These are phyloP conservation scores for Thomomys bottae DNA, from an alignment of 2,113 vertebrate genomes.

Conservation along the genomic window DNA sequence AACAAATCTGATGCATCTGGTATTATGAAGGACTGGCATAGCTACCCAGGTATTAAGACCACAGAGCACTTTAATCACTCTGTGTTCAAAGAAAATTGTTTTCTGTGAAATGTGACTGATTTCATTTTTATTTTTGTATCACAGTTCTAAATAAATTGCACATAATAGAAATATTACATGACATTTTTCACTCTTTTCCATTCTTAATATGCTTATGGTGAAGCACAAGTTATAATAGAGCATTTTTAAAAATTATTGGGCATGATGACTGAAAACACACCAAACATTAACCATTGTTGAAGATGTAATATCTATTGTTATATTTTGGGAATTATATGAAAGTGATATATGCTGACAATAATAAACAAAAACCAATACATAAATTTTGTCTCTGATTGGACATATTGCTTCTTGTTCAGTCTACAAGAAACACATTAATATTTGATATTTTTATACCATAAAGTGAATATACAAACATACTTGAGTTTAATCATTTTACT, in stretches of 20 bases:
- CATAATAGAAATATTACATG: neutral
- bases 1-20: neutral
- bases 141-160: neutral
- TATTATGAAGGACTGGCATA: neutral
- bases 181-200: neutral
- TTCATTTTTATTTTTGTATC: neutral
- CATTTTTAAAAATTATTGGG: neutral
- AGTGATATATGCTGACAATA: neutral
- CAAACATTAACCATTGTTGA: neutral
- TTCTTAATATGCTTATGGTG: neutral
- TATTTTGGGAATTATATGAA: neutral
- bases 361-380: neutral
- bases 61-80: neutral
- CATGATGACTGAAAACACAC: neutral
- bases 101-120: neutral
- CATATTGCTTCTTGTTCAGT: neutral
- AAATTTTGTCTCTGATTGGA: neutral
- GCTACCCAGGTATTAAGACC: neutral
- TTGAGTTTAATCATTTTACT: neutral
- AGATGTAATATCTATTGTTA: neutral
- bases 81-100: neutral
- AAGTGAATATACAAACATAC: neutral
- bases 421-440: neutral
- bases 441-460: slow-evolving; percentile 2
- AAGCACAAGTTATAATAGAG: neutral